Conservation (phyloP, 2,888 invertebrate genomes). For the Hirtodrosophila cameraria region DNA sequence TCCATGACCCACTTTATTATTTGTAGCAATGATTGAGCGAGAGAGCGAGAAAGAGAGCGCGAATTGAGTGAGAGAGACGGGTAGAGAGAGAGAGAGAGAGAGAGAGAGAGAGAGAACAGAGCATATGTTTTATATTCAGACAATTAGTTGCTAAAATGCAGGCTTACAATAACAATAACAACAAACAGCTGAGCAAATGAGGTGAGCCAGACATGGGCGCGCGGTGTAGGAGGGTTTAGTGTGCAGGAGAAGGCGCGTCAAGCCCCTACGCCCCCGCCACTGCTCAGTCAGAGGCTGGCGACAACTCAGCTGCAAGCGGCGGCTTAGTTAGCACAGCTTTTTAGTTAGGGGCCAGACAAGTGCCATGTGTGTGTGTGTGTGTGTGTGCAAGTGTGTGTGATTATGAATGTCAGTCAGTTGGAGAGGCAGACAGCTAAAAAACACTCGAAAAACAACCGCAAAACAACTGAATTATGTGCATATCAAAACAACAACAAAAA, state of each 20-base stretch:
- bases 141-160: slow-evolving; percentile 78
- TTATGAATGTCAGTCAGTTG: slow-evolving; percentile 47
- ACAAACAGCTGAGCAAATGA: slow-evolving; percentile 68
- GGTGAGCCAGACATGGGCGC: slow-evolving; percentile 34
- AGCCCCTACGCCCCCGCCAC: too few species aligned
- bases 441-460: slow-evolving; percentile 42
- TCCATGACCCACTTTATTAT: slow-evolving; percentile 83
- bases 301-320: neutral
- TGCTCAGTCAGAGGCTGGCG: neutral
- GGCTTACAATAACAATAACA: slow-evolving; percentile 44
- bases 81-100: slow-evolving; percentile 2
- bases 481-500: slow-evolving; percentile 27
- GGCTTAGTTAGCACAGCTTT: slow-evolving; percentile 51
- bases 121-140: slow-evolving; percentile 73
- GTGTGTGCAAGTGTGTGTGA: slow-evolving; percentile 11
- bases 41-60: slow-evolving; percentile 2
- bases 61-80: slow-evolving; percentile 1
- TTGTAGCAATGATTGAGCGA: slow-evolving; percentile 71
- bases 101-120: slow-evolving; percentile 9
- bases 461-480: slow-evolving; percentile 50
- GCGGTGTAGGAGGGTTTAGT: neutral
- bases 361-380: slow-evolving; percentile 12
- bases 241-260: slow-evolving; percentile 2
- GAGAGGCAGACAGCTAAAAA: slow-evolving; percentile 32
- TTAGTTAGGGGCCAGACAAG: slow-evolving; percentile 47